phyloP scores from a whole-genome alignment of 1,140 invertebrate species.

The Drosophila varians region DNA sequence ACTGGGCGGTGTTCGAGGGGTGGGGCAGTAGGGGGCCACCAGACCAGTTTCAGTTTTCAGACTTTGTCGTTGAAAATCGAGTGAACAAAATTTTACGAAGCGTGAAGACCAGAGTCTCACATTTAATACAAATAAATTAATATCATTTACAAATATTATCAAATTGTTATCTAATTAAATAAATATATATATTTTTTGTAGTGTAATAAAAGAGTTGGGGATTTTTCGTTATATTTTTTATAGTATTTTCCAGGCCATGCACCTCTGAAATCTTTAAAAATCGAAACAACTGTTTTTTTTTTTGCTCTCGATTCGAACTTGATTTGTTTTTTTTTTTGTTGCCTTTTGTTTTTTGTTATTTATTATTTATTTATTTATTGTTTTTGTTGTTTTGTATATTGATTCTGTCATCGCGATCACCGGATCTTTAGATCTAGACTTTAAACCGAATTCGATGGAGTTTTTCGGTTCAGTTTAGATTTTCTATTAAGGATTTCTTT shows the following conservation, averaged over 20 bases:
- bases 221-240: not conserved
- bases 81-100: constrained; percentile 67
- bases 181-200: too few relatives aligned
- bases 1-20: not conserved
- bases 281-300: constrained; percentile 60
- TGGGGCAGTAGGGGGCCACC: constrained; percentile 20
- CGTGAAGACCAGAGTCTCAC: constrained; percentile 46
- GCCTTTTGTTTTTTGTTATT: not conserved
- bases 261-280: constrained; percentile 13
- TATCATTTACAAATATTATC: not conserved
- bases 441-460: constrained; percentile 45
- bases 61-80: constrained; percentile 68
- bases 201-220: too few relatives aligned
- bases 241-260: too few relatives aligned
- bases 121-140: not conserved
- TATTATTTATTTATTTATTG: not conserved
- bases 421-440: constrained; percentile 37
- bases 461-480: constrained; percentile 52
- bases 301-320: constrained; percentile 27
- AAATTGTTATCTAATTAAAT: too few relatives aligned
- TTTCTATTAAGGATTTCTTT: constrained; percentile 8
- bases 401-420: constrained; percentile 41
- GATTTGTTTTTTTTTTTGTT: constrained; percentile 31
- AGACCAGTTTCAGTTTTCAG: constrained; percentile 72
- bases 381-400: not conserved